phyloP scores from a whole-genome alignment of 1,140 invertebrate genomes.

The Cyclina sinensis region DNA sequence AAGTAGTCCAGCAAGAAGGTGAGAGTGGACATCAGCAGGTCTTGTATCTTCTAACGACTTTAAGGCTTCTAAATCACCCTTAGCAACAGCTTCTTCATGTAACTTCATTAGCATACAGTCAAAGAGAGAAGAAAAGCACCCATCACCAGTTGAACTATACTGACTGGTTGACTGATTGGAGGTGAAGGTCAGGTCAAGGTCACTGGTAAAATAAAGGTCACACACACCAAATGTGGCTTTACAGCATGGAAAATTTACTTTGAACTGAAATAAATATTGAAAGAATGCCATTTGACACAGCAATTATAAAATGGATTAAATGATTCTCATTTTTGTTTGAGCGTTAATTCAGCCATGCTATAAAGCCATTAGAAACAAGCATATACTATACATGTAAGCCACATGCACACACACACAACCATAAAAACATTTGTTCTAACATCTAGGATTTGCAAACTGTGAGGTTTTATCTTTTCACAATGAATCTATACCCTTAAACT shows the following conservation, averaged over 20 bases:
- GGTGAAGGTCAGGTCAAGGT: slow-evolving; percentile 41
- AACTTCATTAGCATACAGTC: slow-evolving; percentile 32
- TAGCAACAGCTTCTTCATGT: slow-evolving; percentile 5
- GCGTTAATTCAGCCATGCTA: slow-evolving; percentile 18
- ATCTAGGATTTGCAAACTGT: background rate
- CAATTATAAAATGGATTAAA: too few relatives aligned
- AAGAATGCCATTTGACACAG: background rate
- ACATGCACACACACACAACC: background rate
- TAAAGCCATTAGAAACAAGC: background rate
- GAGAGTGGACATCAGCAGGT: slow-evolving; percentile 18
- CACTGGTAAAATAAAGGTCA: slow-evolving; percentile 64
- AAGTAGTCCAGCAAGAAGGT: slow-evolving; percentile 37
- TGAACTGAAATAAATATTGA: slow-evolving; percentile 40
- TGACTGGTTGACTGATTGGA: slow-evolving; percentile 46
- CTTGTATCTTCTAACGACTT: slow-evolving; percentile 14
- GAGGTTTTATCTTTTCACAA: too few relatives aligned
- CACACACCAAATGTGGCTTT: slow-evolving; percentile 55
- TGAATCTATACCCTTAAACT: too few relatives aligned
- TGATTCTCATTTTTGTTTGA: too few relatives aligned
- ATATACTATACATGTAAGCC: background rate
- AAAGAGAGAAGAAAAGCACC: slow-evolving; percentile 60
- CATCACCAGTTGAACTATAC: slow-evolving; percentile 34
- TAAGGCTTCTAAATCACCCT: slow-evolving; percentile 19
- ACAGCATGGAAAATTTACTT: slow-evolving; percentile 41
- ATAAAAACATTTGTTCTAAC: background rate